phyloP scores from a whole-genome alignment of 2,113 vertebrate species.

The Hemibagrus wyckioides region DNA sequence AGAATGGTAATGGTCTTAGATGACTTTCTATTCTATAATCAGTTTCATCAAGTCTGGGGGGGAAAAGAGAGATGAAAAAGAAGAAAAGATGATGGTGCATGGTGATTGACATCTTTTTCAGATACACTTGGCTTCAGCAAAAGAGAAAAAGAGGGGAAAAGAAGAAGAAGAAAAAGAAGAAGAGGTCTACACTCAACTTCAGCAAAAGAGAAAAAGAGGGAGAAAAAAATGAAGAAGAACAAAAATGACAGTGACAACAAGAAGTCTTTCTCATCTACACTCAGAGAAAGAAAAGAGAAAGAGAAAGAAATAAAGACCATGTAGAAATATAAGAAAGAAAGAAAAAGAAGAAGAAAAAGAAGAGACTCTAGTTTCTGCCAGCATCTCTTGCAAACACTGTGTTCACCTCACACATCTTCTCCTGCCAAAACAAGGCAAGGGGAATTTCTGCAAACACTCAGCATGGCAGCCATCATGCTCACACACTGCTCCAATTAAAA shows the following conservation, averaged over 20 bases:
- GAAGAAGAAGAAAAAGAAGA: neutral
- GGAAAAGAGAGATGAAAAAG: neutral
- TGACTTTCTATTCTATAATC: neutral
- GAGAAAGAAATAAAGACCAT: neutral
- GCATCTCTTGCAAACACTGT: slow-evolving; percentile 25
- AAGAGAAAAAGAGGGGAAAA: neutral
- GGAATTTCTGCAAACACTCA: slow-evolving; percentile 51
- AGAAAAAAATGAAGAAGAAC: neutral
- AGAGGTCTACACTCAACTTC: neutral
- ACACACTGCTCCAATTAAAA: slow-evolving; percentile 53
- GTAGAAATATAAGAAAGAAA: neutral
- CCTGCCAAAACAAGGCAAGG: slow-evolving; percentile 60
- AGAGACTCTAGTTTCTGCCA: neutral
- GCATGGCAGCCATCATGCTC: slow-evolving; percentile 35
- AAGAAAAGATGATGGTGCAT: neutral
- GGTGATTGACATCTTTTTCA: neutral
- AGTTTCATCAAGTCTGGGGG: neutral
- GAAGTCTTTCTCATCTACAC: neutral
- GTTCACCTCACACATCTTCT: slow-evolving; percentile 40
- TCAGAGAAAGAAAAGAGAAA: neutral
- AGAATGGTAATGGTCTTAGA: neutral
- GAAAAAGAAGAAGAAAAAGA: neutral
- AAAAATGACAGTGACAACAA: neutral
- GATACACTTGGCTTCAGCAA: neutral
- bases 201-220: neutral